phyloP scores from a whole-genome alignment of 2,113 vertebrate genomes.

The Narcine bancroftii region DNA sequence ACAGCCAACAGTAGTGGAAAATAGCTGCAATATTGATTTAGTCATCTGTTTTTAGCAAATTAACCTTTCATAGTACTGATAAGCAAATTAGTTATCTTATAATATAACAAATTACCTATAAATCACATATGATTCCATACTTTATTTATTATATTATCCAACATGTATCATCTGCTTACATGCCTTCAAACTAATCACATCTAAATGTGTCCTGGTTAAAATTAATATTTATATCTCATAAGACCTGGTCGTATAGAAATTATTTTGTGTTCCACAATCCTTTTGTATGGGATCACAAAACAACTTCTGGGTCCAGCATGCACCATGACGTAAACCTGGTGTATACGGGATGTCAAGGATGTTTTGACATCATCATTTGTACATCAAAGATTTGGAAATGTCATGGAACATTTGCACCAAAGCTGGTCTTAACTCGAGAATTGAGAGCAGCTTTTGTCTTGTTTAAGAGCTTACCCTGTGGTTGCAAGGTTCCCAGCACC shows the following conservation, averaged over 20 bases:
- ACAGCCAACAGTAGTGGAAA: background rate
- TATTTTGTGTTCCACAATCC: too few relatives aligned
- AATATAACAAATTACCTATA: background rate
- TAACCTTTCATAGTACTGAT: background rate
- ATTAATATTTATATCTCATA: background rate
- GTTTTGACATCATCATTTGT: too few relatives aligned
- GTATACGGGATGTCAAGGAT: too few relatives aligned
- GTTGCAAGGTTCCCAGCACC: background rate
- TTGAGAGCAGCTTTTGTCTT: too few relatives aligned
- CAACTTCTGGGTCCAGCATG: too few relatives aligned
- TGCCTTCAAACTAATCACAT: background rate
- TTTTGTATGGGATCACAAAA: too few relatives aligned
- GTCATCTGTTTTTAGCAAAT: background rate
- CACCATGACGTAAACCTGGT: too few relatives aligned
- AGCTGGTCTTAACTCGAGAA: too few relatives aligned
- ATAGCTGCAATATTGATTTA: conserved; percentile 6
- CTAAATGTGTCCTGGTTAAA: too few relatives aligned
- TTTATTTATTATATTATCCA: background rate
- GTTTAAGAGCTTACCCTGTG: background rate
- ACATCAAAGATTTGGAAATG: too few relatives aligned
- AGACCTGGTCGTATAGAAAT: background rate
- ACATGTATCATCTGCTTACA: background rate
- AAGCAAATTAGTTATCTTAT: background rate
- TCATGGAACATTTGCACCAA: too few relatives aligned
- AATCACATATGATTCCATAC: background rate